Base-by-base conservation (phyloP, 2,113 vertebrate species). In the Thomomys bottae region DNA sequence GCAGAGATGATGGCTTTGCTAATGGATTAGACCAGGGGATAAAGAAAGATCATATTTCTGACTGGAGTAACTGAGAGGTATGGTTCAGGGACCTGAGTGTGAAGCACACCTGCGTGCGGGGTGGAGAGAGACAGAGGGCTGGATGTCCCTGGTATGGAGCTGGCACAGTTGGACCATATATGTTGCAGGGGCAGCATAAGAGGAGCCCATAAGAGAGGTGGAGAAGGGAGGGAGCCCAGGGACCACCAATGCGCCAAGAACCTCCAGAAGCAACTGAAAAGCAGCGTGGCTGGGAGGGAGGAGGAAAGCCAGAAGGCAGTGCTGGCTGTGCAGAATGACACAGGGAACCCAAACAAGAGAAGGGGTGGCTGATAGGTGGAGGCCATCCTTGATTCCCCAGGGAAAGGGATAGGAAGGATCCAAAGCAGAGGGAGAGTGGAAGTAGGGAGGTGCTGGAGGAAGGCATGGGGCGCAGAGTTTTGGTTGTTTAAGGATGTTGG, bases 401-500 rank as follows among this genome's bases (percentile, higher is more conserved):
- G 23, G 24, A 92, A n/a, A 24, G 11, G 45, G 40, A 36, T 11
- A 32, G 67, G 20, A 54, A n/a, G 23, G 49, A 87, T 26, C 17
- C 30, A 54, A 21, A 40, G n/a, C 30, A 54, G 75, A 54, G 64
- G 17, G 63, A 18, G 34, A 63, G 32, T 42, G n/a, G 87, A 70
- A 38, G 34, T 26, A 38, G 14, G 45, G 8, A 73, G 21, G 8
- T 63, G 71, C 28, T n/a, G 72, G 24, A 34, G 63, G 26, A 66
- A 32, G 34, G n/a, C 18, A 20, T 54, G 54, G 34, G 38, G 32
- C 34, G n/a, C 4, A 30, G 24, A 18, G 5, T 18, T 38, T 81
- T 84, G 87, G 38, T 34, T 77, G 94, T 77, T 91, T 68, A 87
- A 84, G 66, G 28, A 73, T 54, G n/a, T 42, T 73, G 87, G 54